Percentiles rank a stretch among this genome's conserved stretches.
Evolutionary conservation across 2,888 invertebrate species (phyloP).

Genomic region (Drosophila leonis): DNA sequence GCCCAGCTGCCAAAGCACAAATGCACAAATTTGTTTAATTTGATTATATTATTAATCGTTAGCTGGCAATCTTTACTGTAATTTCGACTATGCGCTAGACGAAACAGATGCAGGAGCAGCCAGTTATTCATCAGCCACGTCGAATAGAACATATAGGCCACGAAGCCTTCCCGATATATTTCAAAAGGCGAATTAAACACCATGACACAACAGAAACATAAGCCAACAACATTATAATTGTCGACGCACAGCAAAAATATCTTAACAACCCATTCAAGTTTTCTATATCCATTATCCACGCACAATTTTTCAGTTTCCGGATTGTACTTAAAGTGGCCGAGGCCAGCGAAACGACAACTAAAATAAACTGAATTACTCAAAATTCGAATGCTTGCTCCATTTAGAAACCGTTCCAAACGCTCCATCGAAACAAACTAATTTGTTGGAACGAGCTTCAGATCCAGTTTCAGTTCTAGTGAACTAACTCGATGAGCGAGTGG

Average conservation of each 20-base stretch:
- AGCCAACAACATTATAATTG: neutral
- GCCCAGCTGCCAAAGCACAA: neutral
- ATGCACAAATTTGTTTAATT: neutral
- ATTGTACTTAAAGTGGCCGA: neutral
- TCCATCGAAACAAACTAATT: constrained; percentile 2
- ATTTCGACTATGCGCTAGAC: neutral
- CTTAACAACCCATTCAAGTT: neutral
- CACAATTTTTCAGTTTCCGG: neutral
- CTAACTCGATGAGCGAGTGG: neutral
- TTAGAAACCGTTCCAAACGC: constrained; percentile 2
- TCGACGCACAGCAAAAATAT: neutral
- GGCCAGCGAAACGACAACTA: constrained; percentile 1
- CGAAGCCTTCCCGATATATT: neutral
- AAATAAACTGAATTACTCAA: constrained; percentile 1
- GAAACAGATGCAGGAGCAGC: neutral
- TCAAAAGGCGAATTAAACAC: neutral
- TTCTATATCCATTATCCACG: neutral
- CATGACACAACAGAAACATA: neutral
- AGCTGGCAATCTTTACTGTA: constrained; percentile 17
- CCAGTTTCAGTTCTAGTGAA: neutral
- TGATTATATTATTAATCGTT: constrained; percentile 5
- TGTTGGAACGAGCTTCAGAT: neutral
- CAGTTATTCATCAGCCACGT: neutral
- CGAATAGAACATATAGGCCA: neutral
- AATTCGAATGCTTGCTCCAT: neutral